Evolutionary conservation across 2,888 invertebrate genomes (phyloP).

Genomic region (Noctua pronuba): DNA sequence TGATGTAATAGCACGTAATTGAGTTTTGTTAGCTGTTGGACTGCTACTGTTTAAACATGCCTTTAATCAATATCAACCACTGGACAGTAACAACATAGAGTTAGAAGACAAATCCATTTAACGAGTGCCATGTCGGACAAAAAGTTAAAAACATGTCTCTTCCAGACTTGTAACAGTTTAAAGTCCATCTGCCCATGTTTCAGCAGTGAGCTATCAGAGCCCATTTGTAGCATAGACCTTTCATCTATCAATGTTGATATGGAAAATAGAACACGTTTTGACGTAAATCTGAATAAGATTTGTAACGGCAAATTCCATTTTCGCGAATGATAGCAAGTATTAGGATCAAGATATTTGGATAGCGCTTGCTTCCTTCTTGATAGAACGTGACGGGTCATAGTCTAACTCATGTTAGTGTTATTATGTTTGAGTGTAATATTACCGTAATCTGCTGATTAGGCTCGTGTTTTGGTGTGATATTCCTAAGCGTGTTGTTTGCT

Average conservation of each 20-base stretch:
- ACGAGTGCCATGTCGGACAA: background rate
- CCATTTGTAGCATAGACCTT: background rate
- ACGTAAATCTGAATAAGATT: constrained; percentile 29
- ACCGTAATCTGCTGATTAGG: constrained; percentile 19
- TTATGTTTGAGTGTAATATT: background rate
- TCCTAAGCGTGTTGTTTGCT: constrained; percentile 12
- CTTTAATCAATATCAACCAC: background rate
- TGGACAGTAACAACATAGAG: background rate
- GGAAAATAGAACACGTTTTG: constrained; percentile 13
- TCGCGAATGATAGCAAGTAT: constrained; percentile 11
- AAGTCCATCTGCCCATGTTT: background rate
- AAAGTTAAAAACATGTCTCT: background rate
- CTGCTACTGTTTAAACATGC: constrained; percentile 3
- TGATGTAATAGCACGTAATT: background rate
- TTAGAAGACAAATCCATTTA: background rate
- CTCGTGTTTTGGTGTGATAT: constrained; percentile 12
- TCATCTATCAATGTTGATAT: constrained; percentile 13
- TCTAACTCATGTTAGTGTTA: background rate
- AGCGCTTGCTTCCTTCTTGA: constrained; percentile 24
- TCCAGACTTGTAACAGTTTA: background rate
- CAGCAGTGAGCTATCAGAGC: background rate
- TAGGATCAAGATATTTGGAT: constrained; percentile 25
- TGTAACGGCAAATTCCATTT: constrained; percentile 49
- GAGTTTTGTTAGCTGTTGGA: background rate
- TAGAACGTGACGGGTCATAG: constrained; percentile 1